Conservation (phyloP, 2,113 vertebrate genomes). For the Burhinus bistriatus region DNA sequence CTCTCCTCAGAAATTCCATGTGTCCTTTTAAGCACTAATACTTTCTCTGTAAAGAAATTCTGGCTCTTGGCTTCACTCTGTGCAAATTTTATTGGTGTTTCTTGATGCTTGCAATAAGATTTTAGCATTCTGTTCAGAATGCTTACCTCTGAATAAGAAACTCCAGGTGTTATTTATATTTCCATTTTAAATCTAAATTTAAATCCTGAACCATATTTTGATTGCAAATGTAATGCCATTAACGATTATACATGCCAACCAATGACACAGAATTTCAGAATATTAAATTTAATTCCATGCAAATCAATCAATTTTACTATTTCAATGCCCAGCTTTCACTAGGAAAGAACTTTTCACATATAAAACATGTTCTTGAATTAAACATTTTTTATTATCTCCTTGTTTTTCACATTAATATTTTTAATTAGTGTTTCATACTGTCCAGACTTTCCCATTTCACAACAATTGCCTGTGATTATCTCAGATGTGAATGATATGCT, state of each 20-base stretch:
- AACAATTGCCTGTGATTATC: neutral
- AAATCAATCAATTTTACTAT: neutral
- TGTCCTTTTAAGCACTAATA: neutral
- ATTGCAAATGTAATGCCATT: neutral
- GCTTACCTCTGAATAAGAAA: neutral
- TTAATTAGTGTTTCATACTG: neutral
- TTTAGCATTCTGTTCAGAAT: neutral
- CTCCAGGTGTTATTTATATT: neutral
- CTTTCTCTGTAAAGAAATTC: neutral
- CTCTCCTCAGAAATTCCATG: slow-evolving; percentile 21
- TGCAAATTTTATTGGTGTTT: neutral
- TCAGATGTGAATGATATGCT: neutral
- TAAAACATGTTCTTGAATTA: neutral
- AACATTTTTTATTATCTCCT: neutral
- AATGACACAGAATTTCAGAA: neutral
- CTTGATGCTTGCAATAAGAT: neutral
- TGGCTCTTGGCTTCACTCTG: neutral
- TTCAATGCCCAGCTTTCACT: neutral
- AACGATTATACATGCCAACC: neutral
- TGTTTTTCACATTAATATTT: neutral
- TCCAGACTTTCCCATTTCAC: neutral
- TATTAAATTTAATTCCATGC: neutral
- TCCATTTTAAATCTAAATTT: neutral
- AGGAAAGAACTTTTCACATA: neutral
- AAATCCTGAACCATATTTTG: neutral